A percentile compares a stretch with the other conserved stretches of the same genome.
phyloP scores from a whole-genome alignment of 2,888 invertebrate genomes.

The Ptilodon capucinus region DNA sequence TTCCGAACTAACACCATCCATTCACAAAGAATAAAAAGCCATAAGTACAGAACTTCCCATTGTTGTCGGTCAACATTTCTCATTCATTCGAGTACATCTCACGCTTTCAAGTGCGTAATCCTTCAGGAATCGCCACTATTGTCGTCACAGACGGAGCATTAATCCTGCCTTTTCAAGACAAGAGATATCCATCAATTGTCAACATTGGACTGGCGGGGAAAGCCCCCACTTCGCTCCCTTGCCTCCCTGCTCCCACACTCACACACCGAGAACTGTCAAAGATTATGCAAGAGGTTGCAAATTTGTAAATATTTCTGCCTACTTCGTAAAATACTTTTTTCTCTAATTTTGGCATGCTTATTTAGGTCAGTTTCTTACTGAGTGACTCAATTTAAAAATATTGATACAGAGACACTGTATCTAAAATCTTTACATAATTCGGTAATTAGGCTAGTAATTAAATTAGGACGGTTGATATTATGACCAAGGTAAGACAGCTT shows the following conservation, averaged over 20 bases:
- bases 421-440: too few relatives aligned
- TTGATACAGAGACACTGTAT: too few relatives aligned
- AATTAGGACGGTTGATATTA: too few relatives aligned
- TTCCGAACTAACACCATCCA: neutral
- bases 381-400: too few relatives aligned
- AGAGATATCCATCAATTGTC: conserved; percentile 82
- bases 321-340: neutral
- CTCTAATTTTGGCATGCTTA: neutral
- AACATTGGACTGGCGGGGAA: conserved; percentile 73
- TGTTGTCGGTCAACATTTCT: conserved; percentile 35
- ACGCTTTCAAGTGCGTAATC: conserved; percentile 58
- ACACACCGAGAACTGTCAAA: conserved; percentile 58
- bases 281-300: conserved; percentile 42
- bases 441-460: too few relatives aligned
- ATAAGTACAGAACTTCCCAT: conserved; percentile 1
- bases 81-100: conserved; percentile 35
- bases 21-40: neutral
- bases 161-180: conserved; percentile 81
- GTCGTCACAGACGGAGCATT: conserved; percentile 69
- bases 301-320: neutral
- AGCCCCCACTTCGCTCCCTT: conserved; percentile 46
- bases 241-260: conserved; percentile 48
- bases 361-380: too few relatives aligned
- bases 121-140: conserved; percentile 68
- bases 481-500: too few relatives aligned